Base-by-base conservation (phyloP, 2,888 invertebrate species). In the Philaethria dido region DNA sequence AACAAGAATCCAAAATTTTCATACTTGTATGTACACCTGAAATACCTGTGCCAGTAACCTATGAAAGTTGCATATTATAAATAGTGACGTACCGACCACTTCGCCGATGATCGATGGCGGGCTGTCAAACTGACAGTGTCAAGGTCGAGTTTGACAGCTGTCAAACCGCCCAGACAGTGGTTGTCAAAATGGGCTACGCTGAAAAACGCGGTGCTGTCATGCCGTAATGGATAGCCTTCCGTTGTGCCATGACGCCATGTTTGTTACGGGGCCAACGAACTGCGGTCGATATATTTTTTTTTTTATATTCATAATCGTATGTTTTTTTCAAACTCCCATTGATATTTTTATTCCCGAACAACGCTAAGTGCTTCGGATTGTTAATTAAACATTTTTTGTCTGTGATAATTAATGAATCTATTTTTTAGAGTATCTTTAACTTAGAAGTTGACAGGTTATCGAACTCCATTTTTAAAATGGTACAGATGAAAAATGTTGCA, bases 181-280 rank as follows among this genome's bases (percentile, higher is more conserved):
- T 81, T 86, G 88, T 87, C 86, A 84, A 78, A 76, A 69, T 72
- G 73, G 77, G 74, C 77, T 76, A 75, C 77, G 78, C 76, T 83
- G 87, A 88, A 89, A 89, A 89, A 87, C 85, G 88, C 80, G 74
- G 81, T 77, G 82, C 84, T 85, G 88, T 86, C 90, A 84, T 75
- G 74, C 74, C 73, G 83, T 91, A 88, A 91, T 90, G 89, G 89
- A 91, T 92, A 82, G 88, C 84, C 80, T 81, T 80, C 84, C 85
- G 80, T 64, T 72, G 69, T 70, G 72, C 70, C 72, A 70, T 69
- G 80, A 73, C 73, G 80, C 85, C 84, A 84, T 84, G 74, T 81
- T 82, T 81, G 80, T 78, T 75, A 62, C 71, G 77, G 75, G 86
- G 84, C 79, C 85, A 79, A 75, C 77, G 87, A 85, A 84, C 87